These are phyloP conservation scores for Coenonympha arcania DNA, from an alignment of 2,888 invertebrate species.

Conservation along the genomic window DNA sequence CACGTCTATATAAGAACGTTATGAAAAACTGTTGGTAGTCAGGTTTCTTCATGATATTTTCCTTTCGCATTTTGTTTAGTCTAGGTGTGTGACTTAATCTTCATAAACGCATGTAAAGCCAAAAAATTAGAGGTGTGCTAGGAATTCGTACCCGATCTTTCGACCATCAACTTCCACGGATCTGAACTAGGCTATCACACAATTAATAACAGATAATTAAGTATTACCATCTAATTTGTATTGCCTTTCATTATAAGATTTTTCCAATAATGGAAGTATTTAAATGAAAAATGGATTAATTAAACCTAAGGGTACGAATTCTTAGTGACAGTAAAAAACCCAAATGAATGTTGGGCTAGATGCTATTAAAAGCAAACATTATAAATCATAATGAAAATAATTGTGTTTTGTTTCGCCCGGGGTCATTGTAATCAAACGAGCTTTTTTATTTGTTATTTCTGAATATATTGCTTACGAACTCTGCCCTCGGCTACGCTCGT, in stretches of 20 bases:
- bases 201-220: too few relatives aligned
- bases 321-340: slow-evolving; percentile 17
- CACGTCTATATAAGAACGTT: too few relatives aligned
- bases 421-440: slow-evolving; percentile 62
- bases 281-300: neutral
- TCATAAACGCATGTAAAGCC: too few relatives aligned
- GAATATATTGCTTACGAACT: slow-evolving; percentile 24
- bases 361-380: slow-evolving; percentile 35
- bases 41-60: too few relatives aligned
- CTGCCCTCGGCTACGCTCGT: slow-evolving; percentile 20
- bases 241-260: too few relatives aligned
- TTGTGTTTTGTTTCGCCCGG: slow-evolving; percentile 62
- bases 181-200: neutral
- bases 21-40: too few relatives aligned
- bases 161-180: neutral
- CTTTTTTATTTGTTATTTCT: slow-evolving; percentile 42
- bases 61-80: too few relatives aligned
- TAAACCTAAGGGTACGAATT: neutral
- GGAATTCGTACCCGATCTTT: too few relatives aligned
- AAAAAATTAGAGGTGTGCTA: too few relatives aligned
- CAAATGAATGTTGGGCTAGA: slow-evolving; percentile 25
- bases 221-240: too few relatives aligned
- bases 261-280: too few relatives aligned
- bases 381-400: slow-evolving; percentile 52
- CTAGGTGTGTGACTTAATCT: too few relatives aligned